Evolutionary conservation across 2,797 vertebrate species (phyloP), one percentile per base, ranked within the genome.

Genomic region (Ceryle rudis): DNA sequence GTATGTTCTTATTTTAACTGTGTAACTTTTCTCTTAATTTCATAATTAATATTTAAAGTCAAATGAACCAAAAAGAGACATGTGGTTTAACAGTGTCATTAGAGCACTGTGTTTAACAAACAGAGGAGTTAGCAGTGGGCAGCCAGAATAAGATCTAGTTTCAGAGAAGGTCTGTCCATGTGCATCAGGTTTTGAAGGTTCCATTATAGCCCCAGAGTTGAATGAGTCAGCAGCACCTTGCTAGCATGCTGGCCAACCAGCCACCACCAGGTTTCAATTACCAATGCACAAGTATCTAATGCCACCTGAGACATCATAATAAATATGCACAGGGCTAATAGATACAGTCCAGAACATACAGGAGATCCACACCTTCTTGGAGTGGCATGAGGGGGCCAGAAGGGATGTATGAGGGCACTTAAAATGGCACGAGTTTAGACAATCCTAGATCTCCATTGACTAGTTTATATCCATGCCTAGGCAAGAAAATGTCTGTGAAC

Each of bases 151-250:
- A 71, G 26, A 31, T 62, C 42, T 47, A 14, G 19, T 69, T 90
- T 88, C 25, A 37, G 21, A 67, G 58, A 80, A 57, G 33, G 3
- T 54, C 42, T 64, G 28, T n/a, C 28, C 10, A 7, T 11, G 3
- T 31, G 29, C 19, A 49, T n/a, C 20, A 46, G 28, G 22, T 69
- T 82, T 86, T 25, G 47, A 47, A 78, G 31, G 26, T 65, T 23
- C 29, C 8, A 0, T 52, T n/a, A 25, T 4, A 69, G 35, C 22
- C 55, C 22, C 2, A 2, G 46, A 31, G 18, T 3, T 29, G 46
- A 80, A 39, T 35, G 16, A 46, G 60, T 22, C 31, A 79, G 54
- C 39, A 87, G 37, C 54, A 37, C 10, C 26, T 57, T 39, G 9
- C 46, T 37, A 65, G 21, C 22, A 21, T 8, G 15, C 77, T 69